These are phyloP conservation scores for Solenopsis fugax DNA, from an alignment of 1,140 invertebrate species.

Conservation along the genomic window DNA sequence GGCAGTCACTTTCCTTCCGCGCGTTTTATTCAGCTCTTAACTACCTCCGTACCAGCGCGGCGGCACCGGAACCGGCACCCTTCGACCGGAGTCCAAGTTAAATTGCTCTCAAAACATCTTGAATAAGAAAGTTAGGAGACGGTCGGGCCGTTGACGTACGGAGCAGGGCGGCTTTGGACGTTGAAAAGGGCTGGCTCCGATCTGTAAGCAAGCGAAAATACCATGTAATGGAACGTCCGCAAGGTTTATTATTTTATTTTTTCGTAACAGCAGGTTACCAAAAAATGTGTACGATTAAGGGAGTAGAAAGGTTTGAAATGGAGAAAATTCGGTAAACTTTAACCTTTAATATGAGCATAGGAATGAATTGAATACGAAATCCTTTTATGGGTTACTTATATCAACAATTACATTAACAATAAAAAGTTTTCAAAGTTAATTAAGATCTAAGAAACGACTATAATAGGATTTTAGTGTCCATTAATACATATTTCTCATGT, in stretches of 20 bases:
- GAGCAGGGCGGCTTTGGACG: background rate
- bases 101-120: constrained; percentile 75
- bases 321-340: too few species aligned
- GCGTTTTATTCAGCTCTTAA: constrained; percentile 2
- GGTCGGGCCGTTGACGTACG: constrained; percentile 3
- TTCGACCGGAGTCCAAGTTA: constrained; percentile 63
- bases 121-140: constrained; percentile 53
- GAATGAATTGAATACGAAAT: too few species aligned
- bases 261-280: background rate
- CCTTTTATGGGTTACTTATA: too few species aligned
- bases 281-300: background rate
- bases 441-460: too few species aligned
- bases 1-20: constrained; percentile 41
- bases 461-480: too few species aligned
- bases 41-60: background rate
- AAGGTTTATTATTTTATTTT: background rate
- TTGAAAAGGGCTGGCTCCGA: background rate
- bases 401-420: too few species aligned
- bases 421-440: too few species aligned
- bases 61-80: background rate
- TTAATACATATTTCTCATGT: too few species aligned
- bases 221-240: constrained; percentile 16
- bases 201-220: constrained; percentile 52
- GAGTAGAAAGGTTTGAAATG: too few species aligned
- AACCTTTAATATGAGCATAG: too few species aligned